Base-by-base conservation (phyloP, 2,113 vertebrate species). In the Trematocara nigrifrons region DNA sequence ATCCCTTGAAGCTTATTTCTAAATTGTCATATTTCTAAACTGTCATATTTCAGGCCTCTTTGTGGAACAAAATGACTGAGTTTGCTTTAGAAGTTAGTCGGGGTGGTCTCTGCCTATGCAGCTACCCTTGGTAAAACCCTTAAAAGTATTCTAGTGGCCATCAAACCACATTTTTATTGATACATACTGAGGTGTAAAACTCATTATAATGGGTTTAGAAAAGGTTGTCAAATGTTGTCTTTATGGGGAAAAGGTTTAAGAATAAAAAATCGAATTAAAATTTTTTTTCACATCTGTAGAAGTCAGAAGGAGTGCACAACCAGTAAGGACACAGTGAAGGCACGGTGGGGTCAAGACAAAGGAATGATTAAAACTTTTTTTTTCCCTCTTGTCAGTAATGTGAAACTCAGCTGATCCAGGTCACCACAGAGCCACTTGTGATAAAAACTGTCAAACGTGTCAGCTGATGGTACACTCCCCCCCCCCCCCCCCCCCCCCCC, bases 271-370 rank as follows among this genome's bases (percentile, higher is more conserved):
- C 29, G 5, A 31, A 31, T 31, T 6, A 31, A 31, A 31, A 5
- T 31, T 31, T 31, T 31, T 31, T 31, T 31, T 31, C 29, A 31
- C 29, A 31, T 31, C 29, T 31, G 29, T 22, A 51, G 31, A 5
- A 1, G 42, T 76, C 0, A 76, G 15, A 76, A n/a, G 9, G 6
- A n/a, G 69, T 7, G 0, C 71, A 49, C 71, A 51, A n/a, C 49
- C 69, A 76, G 26, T 49, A n/a, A n/a, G 18, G 7, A 76, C 22
- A 76, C 4, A 0, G 6, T 0, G 9, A 31, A 1, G 69, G 9
- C 12, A 42, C 22, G 22, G 42, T 45, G 42, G 16, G 69, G 42
- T 47, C 22, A 74, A 47, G 66, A 74, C 40, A 47, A 74, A 74
- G 66, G 26, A 47, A 29, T 74, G 22, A 47, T 29, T 29, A 29